These are phyloP conservation scores for Sminthopsis crassicaudata DNA, from an alignment of 2,113 vertebrate genomes.

Conservation along the genomic window DNA sequence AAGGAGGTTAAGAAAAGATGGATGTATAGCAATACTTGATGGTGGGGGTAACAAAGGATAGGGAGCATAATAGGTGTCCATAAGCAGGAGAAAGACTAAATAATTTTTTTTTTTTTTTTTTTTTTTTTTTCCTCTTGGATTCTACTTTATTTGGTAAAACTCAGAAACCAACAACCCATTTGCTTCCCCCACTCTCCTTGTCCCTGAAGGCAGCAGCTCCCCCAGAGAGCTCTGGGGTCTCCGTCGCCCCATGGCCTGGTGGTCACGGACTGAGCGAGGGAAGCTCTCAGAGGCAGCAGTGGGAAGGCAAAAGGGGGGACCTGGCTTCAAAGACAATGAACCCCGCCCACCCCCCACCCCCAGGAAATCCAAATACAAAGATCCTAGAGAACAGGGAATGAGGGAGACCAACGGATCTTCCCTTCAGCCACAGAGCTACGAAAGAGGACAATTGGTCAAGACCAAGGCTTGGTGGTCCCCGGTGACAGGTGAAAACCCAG, in stretches of 20 bases:
- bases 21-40: neutral
- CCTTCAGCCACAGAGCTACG: constrained; percentile 55
- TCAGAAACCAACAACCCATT: constrained; percentile 77
- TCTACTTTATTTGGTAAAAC: constrained; percentile 90
- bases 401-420: constrained; percentile 52
- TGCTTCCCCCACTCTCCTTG: constrained; percentile 57
- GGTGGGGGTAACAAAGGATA: neutral
- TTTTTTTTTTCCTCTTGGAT: constrained; percentile 80
- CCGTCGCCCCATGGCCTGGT: constrained; percentile 33
- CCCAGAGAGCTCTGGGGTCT: constrained; percentile 57
- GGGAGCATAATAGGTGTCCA: neutral
- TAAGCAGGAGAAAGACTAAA: neutral
- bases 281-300: constrained; percentile 57
- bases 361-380: constrained; percentile 52
- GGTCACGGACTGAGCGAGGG: constrained; percentile 36
- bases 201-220: constrained; percentile 63
- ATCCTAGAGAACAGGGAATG: constrained; percentile 67
- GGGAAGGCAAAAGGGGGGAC: constrained; percentile 64
- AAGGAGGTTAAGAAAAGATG: neutral
- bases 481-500: constrained; percentile 67
- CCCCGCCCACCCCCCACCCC: constrained; percentile 42
- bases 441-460: constrained; percentile 27
- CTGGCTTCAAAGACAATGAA: constrained; percentile 58
- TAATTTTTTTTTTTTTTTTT: no score
- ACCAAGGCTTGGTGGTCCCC: constrained; percentile 61